Conservation (phyloP, 2,113 vertebrate genomes). For the Lota lota region DNA sequence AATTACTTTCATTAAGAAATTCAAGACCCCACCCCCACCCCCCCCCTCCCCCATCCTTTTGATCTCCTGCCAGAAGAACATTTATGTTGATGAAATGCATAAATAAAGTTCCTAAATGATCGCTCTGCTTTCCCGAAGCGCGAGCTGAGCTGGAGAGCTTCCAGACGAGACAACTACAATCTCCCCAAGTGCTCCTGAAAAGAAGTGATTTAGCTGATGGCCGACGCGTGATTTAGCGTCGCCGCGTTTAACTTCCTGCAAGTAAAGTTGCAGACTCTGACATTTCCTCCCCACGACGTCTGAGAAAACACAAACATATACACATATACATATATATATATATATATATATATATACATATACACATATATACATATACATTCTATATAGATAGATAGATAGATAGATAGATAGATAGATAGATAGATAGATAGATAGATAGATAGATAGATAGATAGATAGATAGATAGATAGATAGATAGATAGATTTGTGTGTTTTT, state of each 20-base stretch:
- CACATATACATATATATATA: background rate
- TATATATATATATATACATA: slow-evolving; percentile 5
- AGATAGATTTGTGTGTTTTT: too few relatives aligned
- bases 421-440: too few relatives aligned
- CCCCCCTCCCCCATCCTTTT: slow-evolving; percentile 64
- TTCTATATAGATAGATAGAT: too few relatives aligned
- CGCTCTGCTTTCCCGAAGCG: slow-evolving; percentile 67
- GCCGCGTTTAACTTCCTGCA: slow-evolving; percentile 34
- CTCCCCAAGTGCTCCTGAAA: slow-evolving; percentile 70
- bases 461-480: background rate
- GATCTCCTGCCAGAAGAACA: slow-evolving; percentile 82
- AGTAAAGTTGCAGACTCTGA: slow-evolving; percentile 32
- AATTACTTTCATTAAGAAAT: slow-evolving; percentile 84
- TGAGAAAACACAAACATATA: background rate
- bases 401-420: too few relatives aligned
- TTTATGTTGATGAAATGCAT: slow-evolving; percentile 84
- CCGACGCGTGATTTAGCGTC: slow-evolving; percentile 32
- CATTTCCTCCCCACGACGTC: slow-evolving; percentile 39
- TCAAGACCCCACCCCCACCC: slow-evolving; percentile 48
- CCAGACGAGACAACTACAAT: slow-evolving; percentile 77
- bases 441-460: too few relatives aligned
- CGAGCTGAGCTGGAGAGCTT: slow-evolving; percentile 75
- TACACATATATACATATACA: too few relatives aligned
- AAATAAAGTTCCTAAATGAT: slow-evolving; percentile 82
- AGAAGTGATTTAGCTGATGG: slow-evolving; percentile 65